Evolutionary conservation across 1,140 invertebrate species (phyloP).

Genomic region (Nautilus pompilius): DNA sequence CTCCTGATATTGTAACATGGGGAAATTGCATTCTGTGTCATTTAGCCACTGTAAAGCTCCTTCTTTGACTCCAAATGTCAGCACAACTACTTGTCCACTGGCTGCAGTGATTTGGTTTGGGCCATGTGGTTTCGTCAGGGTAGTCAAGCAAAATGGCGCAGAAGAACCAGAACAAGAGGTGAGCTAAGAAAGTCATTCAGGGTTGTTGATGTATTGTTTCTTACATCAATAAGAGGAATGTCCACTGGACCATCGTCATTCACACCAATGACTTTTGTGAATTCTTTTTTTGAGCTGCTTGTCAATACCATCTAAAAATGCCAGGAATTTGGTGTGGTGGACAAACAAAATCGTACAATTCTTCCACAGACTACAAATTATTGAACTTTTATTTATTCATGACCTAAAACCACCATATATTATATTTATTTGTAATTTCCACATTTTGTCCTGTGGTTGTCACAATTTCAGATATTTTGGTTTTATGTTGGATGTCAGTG

Average conservation of each 20-base stretch:
- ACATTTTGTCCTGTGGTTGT: no score
- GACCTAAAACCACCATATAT: no score
- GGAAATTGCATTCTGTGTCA: slow-evolving; percentile 34
- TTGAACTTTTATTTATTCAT: no score
- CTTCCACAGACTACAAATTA: no score
- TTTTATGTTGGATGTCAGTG: no score
- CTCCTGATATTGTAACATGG: slow-evolving; percentile 32
- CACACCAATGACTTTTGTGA: slow-evolving; percentile 1
- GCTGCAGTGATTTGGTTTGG: slow-evolving; percentile 14
- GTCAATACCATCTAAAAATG: slow-evolving; percentile 29
- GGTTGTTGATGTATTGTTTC: slow-evolving; percentile 15
- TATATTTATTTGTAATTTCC: no score
- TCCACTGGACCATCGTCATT: slow-evolving; percentile 22
- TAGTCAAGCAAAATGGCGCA: slow-evolving; percentile 49
- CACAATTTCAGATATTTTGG: no score
- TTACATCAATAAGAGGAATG: slow-evolving; percentile 21
- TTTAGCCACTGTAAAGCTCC: slow-evolving; percentile 38
- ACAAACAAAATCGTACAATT: no score
- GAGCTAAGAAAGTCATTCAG: slow-evolving; percentile 18
- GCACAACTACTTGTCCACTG: slow-evolving; percentile 22
- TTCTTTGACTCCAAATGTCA: slow-evolving; percentile 34
- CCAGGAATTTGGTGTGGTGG: no score
- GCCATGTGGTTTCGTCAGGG: slow-evolving; percentile 44
- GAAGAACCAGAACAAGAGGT: slow-evolving; percentile 28
- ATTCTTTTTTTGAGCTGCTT: slow-evolving; percentile 14